A percentile compares a stretch with the other conserved stretches of the same genome.
Conservation (phyloP, 2,797 vertebrate genomes). For the Cuniculus paca region DNA sequence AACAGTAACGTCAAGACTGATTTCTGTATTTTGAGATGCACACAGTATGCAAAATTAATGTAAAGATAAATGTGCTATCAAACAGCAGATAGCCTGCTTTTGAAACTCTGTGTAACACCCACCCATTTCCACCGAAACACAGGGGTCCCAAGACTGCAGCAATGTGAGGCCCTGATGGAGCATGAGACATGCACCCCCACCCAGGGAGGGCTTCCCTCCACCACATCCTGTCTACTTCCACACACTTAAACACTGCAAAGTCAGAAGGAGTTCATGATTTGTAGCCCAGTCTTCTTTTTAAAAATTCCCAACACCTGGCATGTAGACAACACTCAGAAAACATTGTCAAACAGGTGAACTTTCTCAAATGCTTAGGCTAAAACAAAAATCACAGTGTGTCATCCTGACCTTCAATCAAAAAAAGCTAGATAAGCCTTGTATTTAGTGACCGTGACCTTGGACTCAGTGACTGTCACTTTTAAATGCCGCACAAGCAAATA, state of each 20-base stretch:
- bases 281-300: background rate
- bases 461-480: background rate
- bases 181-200: background rate
- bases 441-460: background rate
- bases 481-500: background rate
- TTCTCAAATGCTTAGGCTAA: background rate
- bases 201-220: background rate
- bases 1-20: background rate
- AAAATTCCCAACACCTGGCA: background rate
- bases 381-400: background rate
- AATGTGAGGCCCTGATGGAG: background rate
- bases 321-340: background rate
- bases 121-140: background rate
- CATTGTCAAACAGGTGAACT: slow-evolving; percentile 18
- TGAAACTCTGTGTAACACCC: background rate
- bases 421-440: background rate
- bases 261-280: background rate
- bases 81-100: background rate
- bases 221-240: background rate
- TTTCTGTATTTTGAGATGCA: background rate
- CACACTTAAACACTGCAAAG: background rate
- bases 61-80: background rate
- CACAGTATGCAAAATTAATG: background rate
- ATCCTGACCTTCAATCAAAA: background rate
- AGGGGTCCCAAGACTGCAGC: background rate